Conservation (phyloP, 2,113 vertebrate genomes). For the Emydocephalus ijimae region DNA sequence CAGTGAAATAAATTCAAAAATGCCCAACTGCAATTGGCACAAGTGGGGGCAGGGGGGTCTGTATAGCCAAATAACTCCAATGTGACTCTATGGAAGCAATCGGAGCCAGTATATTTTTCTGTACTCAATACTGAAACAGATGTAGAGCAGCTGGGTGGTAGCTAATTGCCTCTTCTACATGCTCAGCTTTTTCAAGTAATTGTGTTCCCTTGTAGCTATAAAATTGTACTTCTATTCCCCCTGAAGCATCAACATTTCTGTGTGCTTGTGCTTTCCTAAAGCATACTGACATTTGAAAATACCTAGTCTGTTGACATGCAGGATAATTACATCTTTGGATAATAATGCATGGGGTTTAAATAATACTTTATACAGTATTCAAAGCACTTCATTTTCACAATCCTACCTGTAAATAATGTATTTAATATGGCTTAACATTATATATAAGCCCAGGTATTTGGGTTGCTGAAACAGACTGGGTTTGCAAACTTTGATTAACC, state of each 20-base stretch:
- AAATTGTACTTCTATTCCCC: background rate
- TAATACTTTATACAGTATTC: background rate
- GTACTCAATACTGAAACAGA: background rate
- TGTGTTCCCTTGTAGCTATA: background rate
- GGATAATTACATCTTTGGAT: background rate
- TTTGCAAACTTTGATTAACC: background rate
- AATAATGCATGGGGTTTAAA: background rate
- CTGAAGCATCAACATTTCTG: background rate
- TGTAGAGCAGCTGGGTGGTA: constrained; percentile 22
- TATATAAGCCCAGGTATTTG: background rate
- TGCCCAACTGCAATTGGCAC: background rate
- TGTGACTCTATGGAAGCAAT: background rate
- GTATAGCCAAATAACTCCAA: background rate
- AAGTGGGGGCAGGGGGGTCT: background rate
- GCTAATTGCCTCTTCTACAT: background rate
- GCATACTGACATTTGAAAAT: constrained; percentile 1
- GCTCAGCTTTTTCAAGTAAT: constrained; percentile 11
- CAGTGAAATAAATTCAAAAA: background rate
- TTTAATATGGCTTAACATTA: background rate
- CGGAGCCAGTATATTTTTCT: background rate
- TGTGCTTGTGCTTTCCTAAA: background rate
- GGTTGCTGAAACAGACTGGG: background rate
- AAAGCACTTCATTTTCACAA: background rate
- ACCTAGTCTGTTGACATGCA: background rate
- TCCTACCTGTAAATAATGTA: background rate